Evolutionary conservation across 2,888 invertebrate genomes (phyloP), one percentile per base, ranked within the genome.

Genomic region (Heliconius sara): DNA sequence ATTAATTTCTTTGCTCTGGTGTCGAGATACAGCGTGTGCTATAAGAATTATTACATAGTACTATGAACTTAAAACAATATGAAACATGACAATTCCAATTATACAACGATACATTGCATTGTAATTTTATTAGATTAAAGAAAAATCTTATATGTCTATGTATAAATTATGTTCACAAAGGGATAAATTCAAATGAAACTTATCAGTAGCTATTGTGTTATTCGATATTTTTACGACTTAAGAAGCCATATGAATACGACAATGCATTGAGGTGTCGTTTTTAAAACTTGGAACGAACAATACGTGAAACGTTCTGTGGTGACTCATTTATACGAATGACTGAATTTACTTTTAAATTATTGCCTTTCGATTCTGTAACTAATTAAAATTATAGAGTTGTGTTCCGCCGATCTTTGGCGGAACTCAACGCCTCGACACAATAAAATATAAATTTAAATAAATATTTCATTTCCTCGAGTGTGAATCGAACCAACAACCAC

Each of bases 191-290:
- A 87, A 89, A 91, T 89, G 89, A 92, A 91, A 91, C 89, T 92
- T 92, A 93, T 93, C 92, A 91, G 90, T 89, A 87, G 91, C 91
- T 92, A 92, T 92, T 93, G 92, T 93, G 94, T 91, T 92, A 95
- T 89, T 87, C 88, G 94, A 95, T 92, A 93, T 91, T 92, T 92
- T 91, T 92, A 94, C 93, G 92, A 94, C 94, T 95, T 92, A 92
- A 89, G 95, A 95, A 95, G 93, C 94, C 95, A 84, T 92, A 93
- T 85, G 87, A 90, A 88, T 89, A 87, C 89, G 90, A 88, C 86
- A 85, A 88, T 90, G 90, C 90, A 91, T 89, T 89, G 89, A 92
- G 91, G 93, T 93, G 94, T 93, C 91, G 89, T 90, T 91, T 91
- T 90, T 87, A 89, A 91, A 91, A 89, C 84, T 88, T 90, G 52